Evolutionary conservation across 2,888 invertebrate genomes (phyloP), one percentile per base, ranked within the genome.

Genomic region (Megastigmus dorsalis): DNA sequence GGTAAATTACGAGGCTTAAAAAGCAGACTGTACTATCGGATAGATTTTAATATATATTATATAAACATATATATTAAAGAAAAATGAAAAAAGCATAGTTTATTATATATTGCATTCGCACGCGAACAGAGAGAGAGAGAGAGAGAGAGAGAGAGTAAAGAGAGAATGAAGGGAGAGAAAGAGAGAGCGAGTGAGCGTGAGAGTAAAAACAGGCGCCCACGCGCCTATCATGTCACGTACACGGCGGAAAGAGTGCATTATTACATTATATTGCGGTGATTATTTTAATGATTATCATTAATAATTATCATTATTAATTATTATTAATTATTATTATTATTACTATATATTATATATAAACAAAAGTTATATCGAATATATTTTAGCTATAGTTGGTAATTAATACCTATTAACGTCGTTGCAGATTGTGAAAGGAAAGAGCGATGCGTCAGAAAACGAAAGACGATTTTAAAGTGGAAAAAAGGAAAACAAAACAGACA

Each of bases 341-440:
- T 78, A 74, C 38, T 74, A 76, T 76, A 79, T 70, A 75, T 79
- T 77, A 76, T 77, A 82, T 83, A 84, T 84, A 84, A 86, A 85
- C 84, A 86, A 82, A 86, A 84, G 84, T 87, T 86, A 87, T 86
- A 87, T 84, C 82, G 83, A 85, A 85, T 86, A 87, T 87, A 87
- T 87, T 87, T 87, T 86, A 87, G 87, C 78, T 83, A 83, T 87
- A 87, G 87, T 86, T 87, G 85, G 84, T 86, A 86, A 85, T 78
- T 79, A 82, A 80, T 74, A 74, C 82, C 82, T 84, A 85, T 84
- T 86, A 86, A 86, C 83, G 83, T 86, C 86, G 86, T 87, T 87
- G 85, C 87, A 86, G 85, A 70, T 70, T 66, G 50, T 66, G 43
- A 67, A 62, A 50, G 26, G n/a, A 52, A 48, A 80, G 81, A 81